Evolutionary conservation across 2,888 invertebrate genomes (phyloP).

Genomic region (Danaus chrysippus): DNA sequence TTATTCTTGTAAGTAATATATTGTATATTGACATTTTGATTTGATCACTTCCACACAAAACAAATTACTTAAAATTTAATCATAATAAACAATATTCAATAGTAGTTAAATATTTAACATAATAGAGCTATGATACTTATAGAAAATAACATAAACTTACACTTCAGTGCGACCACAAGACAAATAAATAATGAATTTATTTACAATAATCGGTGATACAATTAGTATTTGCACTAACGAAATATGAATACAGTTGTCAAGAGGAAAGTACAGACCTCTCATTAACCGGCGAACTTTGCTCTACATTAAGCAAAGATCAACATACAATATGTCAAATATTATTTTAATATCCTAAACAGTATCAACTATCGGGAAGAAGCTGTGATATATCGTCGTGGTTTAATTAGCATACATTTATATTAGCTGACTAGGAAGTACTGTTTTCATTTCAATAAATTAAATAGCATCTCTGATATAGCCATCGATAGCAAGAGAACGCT

Average conservation of each 20-base stretch:
- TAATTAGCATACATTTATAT: conserved; percentile 41
- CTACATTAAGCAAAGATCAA: conserved; percentile 23
- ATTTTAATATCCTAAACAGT: conserved; percentile 34
- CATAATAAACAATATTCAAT: conserved; percentile 69
- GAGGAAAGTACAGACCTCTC: neutral
- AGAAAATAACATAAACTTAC: conserved; percentile 59
- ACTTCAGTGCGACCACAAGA: conserved; percentile 46
- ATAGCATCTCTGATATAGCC: conserved; percentile 44
- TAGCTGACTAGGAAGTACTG: conserved; percentile 60
- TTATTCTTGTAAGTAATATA: conserved; percentile 55
- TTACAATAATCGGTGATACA: conserved; percentile 40
- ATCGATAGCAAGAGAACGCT: conserved; percentile 37
- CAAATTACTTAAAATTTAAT: conserved; percentile 70
- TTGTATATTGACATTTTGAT: conserved; percentile 71
- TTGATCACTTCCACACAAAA: conserved; percentile 75
- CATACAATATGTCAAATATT: conserved; percentile 33
- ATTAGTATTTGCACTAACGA: neutral
- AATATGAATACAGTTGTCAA: neutral
- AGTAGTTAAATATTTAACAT: conserved; percentile 69
- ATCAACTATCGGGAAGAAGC: conserved; percentile 32
- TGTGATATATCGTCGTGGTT: conserved; percentile 30
- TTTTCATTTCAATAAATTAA: conserved; percentile 39
- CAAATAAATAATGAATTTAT: conserved; percentile 56
- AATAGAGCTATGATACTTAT: conserved; percentile 68
- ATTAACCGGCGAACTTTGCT: neutral